Evolutionary conservation across 2,888 invertebrate genomes (phyloP), one percentile per base, ranked within the genome.

Genomic region (Noctua janthe): DNA sequence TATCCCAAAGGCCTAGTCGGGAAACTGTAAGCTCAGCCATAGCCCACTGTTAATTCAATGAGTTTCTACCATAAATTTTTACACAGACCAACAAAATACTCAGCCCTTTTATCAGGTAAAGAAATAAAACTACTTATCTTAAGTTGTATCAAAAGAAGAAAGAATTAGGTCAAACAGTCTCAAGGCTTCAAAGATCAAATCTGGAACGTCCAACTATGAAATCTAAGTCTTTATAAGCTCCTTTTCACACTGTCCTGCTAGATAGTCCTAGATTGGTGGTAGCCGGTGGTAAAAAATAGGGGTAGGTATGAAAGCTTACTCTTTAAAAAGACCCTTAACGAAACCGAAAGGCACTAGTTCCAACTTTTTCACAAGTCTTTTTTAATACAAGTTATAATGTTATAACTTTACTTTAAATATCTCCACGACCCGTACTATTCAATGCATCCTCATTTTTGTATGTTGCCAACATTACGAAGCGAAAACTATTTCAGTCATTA

Each of bases 81-180:
- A 29, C 17, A 20, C 35, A 23, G 5, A 47, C 13, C 10, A 2
- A 43, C 4, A 75, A 29, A 75, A 23, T 47, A 15, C 17, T 17
- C 2, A 54, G 1, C 7, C 0, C 4, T 29, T 75, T 23, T 7
- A 54, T 43, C n/a, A 54, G 51, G 10, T 43, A 7, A 17, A n/a
- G 35, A n/a, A 23, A 43, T 54, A 23, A 54, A 39, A 51, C 20
- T n/a, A 15, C 20, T 39, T 29, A 75, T 74, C 20, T 2, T 8
- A 49, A 56, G 23, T 76, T n/a, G 6, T 20, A 76, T 20, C 8
- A 47, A 67, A 78, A 23, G 6, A n/a, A 51, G 7, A 56, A 80
- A 56, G 17, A 59, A 43, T 49, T 81, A 39, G 23, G 39, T 80
- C 70, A 81, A 80, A 49, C n/a, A 35, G 49, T 81, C 39, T 8